A percentile compares a stretch with the other conserved stretches of the same genome.
Evolutionary conservation across 1,140 invertebrate genomes (phyloP).

Genomic region (Atta texana): DNA sequence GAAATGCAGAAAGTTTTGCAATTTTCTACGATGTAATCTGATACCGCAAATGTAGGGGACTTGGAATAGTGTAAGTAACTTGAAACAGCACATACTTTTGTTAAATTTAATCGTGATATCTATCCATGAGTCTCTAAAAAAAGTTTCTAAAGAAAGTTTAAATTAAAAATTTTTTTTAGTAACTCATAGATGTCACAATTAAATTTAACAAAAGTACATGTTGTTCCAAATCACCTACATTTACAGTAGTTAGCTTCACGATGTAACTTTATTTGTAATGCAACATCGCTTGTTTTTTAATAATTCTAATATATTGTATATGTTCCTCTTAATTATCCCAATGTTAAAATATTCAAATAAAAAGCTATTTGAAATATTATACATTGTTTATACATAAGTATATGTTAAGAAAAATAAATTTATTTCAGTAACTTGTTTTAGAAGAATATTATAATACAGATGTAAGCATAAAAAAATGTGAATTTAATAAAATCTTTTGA

Average conservation of each 20-base stretch:
- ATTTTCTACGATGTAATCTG: not conserved
- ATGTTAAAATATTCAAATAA: not conserved
- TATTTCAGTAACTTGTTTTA: not conserved
- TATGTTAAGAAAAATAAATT: not conserved
- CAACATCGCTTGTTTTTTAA: not conserved
- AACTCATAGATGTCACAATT: no score
- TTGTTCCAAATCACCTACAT: no score
- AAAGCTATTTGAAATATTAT: not conserved
- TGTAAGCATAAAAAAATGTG: not conserved
- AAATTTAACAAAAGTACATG: no score
- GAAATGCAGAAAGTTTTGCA: not conserved
- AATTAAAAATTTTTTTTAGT: no score
- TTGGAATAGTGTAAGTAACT: no score
- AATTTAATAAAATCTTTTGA: not conserved
- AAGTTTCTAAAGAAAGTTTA: no score
- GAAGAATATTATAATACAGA: not conserved
- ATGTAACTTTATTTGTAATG: not conserved
- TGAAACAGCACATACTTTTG: no score
- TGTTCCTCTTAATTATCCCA: not conserved
- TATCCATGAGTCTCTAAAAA: no score
- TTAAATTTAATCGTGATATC: no score
- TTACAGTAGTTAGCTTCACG: not conserved
- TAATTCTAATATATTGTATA: not conserved
- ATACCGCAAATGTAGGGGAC: not conserved
- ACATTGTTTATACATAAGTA: not conserved